Conservation (phyloP, 2,888 invertebrate species). For the Perithous albicinctus region DNA sequence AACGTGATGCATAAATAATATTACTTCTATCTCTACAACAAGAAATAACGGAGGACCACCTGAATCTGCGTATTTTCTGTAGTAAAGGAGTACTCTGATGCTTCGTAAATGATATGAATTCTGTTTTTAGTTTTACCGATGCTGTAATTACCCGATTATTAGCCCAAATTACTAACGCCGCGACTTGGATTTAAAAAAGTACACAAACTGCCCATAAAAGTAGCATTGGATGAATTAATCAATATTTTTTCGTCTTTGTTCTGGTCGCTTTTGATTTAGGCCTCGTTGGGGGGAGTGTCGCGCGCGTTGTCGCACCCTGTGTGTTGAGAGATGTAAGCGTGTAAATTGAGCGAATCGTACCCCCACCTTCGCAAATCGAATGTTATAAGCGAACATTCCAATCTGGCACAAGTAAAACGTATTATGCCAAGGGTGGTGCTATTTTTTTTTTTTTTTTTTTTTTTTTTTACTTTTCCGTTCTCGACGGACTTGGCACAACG, state of each 20-base stretch:
- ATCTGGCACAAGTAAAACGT: background rate
- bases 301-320: too few species aligned
- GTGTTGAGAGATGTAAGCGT: too few species aligned
- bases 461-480: background rate
- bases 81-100: background rate
- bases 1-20: conserved; percentile 19
- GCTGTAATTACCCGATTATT: conserved; percentile 11
- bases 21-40: conserved; percentile 17
- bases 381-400: background rate
- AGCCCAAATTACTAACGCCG: too few species aligned
- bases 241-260: too few species aligned
- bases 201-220: too few species aligned
- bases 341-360: too few species aligned
- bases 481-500: background rate
- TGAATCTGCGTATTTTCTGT: background rate
- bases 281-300: too few species aligned
- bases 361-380: background rate
- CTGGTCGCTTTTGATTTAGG: too few species aligned
- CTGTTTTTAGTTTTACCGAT: conserved; percentile 20
- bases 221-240: too few species aligned
- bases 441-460: too few species aligned
- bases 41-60: background rate
- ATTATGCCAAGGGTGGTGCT: too few species aligned
- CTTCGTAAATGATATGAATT: conserved; percentile 5
- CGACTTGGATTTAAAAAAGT: too few species aligned